These are phyloP conservation scores for Yasuhikotakia modesta DNA, from an alignment of 2,797 vertebrate species.

Conservation along the genomic window DNA sequence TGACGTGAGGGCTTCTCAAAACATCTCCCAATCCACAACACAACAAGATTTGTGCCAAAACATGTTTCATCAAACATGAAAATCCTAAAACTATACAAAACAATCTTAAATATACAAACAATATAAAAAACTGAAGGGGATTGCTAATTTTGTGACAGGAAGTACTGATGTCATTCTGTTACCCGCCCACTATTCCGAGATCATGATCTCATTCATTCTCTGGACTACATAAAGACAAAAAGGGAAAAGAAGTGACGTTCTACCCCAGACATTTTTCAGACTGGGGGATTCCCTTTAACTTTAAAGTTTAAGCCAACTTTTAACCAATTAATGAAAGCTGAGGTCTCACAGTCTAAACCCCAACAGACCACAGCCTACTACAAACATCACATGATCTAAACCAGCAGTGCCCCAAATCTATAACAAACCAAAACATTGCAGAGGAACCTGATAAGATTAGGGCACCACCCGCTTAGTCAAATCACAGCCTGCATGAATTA, in stretches of 20 bases:
- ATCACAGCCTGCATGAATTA: neutral
- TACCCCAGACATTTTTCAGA: constrained; percentile 31
- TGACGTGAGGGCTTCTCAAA: neutral
- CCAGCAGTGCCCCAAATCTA: too few species aligned
- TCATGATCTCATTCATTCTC: constrained; percentile 19
- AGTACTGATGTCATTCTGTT: constrained; percentile 27
- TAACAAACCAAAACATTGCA: neutral
- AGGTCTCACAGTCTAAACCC: neutral
- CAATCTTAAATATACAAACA: neutral
- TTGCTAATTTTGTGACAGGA: constrained; percentile 15
- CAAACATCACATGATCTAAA: neutral
- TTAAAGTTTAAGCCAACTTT: neutral
- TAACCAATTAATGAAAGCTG: neutral
- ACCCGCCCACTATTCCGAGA: constrained; percentile 12
- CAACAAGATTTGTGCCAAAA: neutral
- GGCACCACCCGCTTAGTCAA: neutral
- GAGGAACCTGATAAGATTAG: neutral
- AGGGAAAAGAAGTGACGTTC: neutral
- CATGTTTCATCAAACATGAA: neutral
- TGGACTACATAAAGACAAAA: constrained; percentile 13
- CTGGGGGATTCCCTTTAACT: constrained; percentile 39
- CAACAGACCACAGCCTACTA: neutral
- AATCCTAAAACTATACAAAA: neutral
- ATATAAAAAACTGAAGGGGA: constrained; percentile 1
- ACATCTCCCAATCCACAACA: neutral